Evolutionary conservation across 1,140 invertebrate species (phyloP).

Genomic region (Apis laboriosa): DNA sequence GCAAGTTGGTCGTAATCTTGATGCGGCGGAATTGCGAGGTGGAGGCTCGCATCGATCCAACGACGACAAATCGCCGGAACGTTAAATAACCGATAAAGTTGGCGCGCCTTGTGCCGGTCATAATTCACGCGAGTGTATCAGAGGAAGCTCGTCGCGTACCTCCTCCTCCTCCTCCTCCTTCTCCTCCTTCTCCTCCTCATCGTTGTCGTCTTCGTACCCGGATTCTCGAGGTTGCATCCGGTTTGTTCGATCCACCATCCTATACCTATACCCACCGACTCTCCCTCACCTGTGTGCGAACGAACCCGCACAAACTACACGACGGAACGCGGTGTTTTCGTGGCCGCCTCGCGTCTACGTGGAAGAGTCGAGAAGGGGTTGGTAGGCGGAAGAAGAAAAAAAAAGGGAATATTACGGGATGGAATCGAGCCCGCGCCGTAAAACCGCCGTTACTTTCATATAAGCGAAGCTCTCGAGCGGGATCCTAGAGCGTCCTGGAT

Average conservation of each 20-base stretch:
- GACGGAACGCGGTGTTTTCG: not conserved
- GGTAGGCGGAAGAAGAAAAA: conserved; percentile 11
- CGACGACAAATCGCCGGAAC: conserved; percentile 54
- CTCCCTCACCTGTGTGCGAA: not conserved
- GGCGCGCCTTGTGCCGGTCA: conserved; percentile 39
- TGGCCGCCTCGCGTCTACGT: not conserved
- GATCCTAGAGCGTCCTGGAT: conserved; percentile 46
- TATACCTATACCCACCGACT: not conserved
- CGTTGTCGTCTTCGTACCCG: not conserved
- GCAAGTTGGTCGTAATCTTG: conserved; percentile 40
- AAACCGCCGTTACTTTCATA: conserved; percentile 59
- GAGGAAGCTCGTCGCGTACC: conserved; percentile 2
- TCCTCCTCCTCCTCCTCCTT: not conserved
- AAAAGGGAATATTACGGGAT: conserved; percentile 47
- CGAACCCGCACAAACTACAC: not conserved
- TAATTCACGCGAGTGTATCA: conserved; percentile 45
- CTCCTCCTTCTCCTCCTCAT: not conserved
- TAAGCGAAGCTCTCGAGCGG: conserved; percentile 56
- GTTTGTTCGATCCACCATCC: not conserved
- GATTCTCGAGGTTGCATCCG: conserved; percentile 17
- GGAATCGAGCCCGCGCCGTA: conserved; percentile 47
- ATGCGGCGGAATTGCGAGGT: not conserved
- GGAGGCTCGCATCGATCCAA: conserved; percentile 26
- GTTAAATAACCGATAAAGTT: conserved; percentile 67
- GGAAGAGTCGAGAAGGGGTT: not conserved